phyloP scores from a whole-genome alignment of 1,140 invertebrate genomes.

The Venustaconcha ellipsiformis region DNA sequence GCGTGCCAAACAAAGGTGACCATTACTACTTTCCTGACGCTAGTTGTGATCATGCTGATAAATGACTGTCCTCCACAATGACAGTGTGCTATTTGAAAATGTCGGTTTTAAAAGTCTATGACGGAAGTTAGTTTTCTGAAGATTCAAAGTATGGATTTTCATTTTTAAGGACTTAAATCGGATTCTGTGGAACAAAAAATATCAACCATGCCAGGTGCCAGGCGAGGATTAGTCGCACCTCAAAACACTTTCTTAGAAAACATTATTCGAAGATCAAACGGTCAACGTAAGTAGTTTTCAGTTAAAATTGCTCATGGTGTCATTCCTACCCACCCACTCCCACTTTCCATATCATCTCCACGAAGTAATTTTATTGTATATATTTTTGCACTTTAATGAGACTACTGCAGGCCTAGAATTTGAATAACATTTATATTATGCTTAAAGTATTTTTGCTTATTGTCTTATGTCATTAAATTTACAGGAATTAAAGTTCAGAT shows the following conservation, averaged over 20 bases:
- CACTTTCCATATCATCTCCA: too few relatives aligned
- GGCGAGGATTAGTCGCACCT: conserved; percentile 93
- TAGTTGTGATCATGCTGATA: conserved; percentile 14
- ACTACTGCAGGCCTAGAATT: too few relatives aligned
- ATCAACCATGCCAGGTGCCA: conserved; percentile 57
- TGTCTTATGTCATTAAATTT: too few relatives aligned
- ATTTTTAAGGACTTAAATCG: neutral
- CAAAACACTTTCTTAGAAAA: conserved; percentile 99
- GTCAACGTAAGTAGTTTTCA: conserved; percentile 86
- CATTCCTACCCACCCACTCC: too few relatives aligned
- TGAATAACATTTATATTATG: too few relatives aligned
- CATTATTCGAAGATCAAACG: conserved; percentile 96
- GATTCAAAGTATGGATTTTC: neutral
- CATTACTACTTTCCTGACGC: conserved; percentile 18
- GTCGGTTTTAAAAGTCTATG: neutral
- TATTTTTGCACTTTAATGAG: too few relatives aligned
- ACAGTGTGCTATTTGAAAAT: neutral
- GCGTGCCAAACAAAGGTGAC: conserved; percentile 8
- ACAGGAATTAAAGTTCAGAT: too few relatives aligned
- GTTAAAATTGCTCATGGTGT: too few relatives aligned
- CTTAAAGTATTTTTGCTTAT: too few relatives aligned
- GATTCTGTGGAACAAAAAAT: neutral
- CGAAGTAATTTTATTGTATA: too few relatives aligned
- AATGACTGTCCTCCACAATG: neutral
- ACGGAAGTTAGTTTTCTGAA: neutral